Percentiles rank a stretch among this genome's conserved stretches.
phyloP scores from a whole-genome alignment of 1,140 invertebrate genomes.

The Helicoverpa zea region DNA sequence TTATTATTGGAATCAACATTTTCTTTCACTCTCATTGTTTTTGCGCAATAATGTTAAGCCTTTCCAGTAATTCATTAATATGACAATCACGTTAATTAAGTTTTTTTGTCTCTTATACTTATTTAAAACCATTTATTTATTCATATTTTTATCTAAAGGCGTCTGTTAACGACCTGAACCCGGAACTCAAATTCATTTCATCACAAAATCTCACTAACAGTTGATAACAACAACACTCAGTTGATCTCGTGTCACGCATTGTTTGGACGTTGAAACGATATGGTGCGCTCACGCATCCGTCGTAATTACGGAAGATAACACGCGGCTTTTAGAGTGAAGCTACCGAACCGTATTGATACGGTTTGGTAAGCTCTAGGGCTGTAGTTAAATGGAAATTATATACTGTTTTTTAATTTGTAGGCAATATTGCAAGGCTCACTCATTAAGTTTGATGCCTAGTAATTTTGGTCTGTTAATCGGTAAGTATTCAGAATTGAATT shows the following conservation, averaged over 20 bases:
- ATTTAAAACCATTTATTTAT: too few species aligned
- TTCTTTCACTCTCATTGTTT: too few species aligned
- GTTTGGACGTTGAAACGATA: neutral
- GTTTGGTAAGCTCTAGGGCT: neutral
- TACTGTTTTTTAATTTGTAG: neutral
- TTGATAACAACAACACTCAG: constrained; percentile 5
- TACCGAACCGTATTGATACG: constrained; percentile 10
- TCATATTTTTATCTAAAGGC: too few species aligned
- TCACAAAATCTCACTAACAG: neutral
- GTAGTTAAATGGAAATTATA: neutral
- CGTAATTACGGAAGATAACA: constrained; percentile 4
- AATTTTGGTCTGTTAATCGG: too few species aligned
- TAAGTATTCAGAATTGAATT: too few species aligned
- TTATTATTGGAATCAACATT: too few species aligned
- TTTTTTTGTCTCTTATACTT: too few species aligned
- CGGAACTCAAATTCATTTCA: neutral
- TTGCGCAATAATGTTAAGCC: too few species aligned
- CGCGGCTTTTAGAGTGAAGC: neutral
- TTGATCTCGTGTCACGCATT: constrained; percentile 16
- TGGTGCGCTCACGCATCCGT: neutral
- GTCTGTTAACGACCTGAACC: too few species aligned
- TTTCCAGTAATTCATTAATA: too few species aligned
- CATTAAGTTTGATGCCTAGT: too few species aligned
- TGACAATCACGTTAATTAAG: too few species aligned
- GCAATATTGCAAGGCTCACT: neutral